phyloP scores from a whole-genome alignment of 2,797 vertebrate species.

The Psittacula echo region DNA sequence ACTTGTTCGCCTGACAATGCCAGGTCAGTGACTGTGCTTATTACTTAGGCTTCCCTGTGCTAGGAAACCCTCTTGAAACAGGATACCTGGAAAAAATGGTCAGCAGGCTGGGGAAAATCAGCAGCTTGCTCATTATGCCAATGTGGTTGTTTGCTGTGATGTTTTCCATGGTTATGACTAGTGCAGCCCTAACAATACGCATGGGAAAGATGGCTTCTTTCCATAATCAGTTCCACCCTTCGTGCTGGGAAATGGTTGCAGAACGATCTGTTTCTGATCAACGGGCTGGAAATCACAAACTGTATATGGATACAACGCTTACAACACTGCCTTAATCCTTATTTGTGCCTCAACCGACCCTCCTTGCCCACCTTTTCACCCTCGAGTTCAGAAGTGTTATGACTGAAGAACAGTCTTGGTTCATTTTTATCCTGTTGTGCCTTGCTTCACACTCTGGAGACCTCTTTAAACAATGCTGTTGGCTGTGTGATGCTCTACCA shows the following conservation, averaged over 20 bases:
- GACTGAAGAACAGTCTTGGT: background rate
- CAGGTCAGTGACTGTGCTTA: background rate
- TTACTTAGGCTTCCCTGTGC: background rate
- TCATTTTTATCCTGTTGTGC: background rate
- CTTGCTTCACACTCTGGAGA: background rate
- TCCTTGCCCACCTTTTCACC: background rate
- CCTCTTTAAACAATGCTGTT: background rate
- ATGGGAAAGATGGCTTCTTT: background rate
- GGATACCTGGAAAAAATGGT: background rate
- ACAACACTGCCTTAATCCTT: background rate
- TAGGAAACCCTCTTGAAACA: background rate
- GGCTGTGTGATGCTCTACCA: background rate
- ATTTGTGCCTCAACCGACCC: background rate
- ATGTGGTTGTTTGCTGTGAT: background rate
- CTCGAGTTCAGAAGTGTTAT: background rate
- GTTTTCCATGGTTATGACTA: background rate
- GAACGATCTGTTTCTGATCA: background rate
- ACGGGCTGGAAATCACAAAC: background rate
- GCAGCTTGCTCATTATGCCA: background rate
- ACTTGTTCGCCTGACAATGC: rapidly evolving
- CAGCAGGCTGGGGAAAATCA: background rate
- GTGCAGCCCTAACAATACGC: background rate
- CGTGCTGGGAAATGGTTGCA: background rate
- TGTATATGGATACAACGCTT: background rate
- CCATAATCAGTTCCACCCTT: background rate